phyloP scores from a whole-genome alignment of 2,797 vertebrate species.

The Etheostoma nigrum region DNA sequence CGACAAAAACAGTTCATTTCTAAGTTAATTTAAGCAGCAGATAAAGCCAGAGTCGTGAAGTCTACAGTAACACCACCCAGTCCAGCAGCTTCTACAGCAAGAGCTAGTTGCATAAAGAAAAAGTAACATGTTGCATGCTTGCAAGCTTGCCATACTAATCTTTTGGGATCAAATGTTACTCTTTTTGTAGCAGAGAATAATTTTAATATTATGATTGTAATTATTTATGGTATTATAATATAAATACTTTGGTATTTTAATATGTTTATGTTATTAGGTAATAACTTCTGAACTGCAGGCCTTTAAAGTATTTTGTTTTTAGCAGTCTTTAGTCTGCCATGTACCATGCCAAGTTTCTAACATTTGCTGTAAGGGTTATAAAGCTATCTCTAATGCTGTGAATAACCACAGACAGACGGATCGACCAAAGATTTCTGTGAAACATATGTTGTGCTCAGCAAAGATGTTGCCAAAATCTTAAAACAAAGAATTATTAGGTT shows the following conservation, averaged over 20 bases:
- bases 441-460: neutral
- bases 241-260: neutral
- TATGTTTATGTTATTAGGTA: neutral
- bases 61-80: neutral
- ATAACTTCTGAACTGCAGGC: neutral
- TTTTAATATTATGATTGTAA: neutral
- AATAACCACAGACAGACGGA: neutral
- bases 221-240: neutral
- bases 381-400: neutral
- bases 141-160: too few species aligned
- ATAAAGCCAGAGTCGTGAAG: neutral
- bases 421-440: too few species aligned
- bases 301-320: neutral
- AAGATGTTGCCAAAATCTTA: neutral
- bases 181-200: neutral
- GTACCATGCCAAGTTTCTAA: neutral
- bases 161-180: neutral
- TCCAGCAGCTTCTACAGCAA: neutral
- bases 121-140: neutral
- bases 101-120: neutral
- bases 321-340: neutral
- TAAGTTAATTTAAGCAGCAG: neutral
- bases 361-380: too few species aligned
- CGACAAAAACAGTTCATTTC: neutral
- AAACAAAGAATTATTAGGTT: neutral